Conservation (phyloP, 2,113 vertebrate genomes). For the Phrynosoma blainvillii region DNA sequence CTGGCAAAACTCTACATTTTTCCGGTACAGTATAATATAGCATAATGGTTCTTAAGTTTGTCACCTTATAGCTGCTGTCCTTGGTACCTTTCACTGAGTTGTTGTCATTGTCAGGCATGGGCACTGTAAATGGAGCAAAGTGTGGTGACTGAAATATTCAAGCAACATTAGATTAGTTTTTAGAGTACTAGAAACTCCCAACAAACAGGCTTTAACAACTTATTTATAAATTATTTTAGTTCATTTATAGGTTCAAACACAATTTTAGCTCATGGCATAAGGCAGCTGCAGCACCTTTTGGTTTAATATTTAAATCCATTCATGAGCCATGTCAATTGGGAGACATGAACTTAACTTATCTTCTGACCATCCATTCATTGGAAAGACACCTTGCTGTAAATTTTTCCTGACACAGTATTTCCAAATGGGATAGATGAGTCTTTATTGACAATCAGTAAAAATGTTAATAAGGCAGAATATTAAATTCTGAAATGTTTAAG, state of each 20-base stretch:
- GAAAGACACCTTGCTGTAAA: background rate
- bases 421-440: background rate
- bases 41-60: background rate
- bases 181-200: background rate
- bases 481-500: background rate
- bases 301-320: background rate
- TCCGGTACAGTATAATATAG: background rate
- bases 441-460: background rate
- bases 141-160: background rate
- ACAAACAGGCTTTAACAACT: background rate
- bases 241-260: background rate
- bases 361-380: background rate
- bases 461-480: background rate
- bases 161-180: background rate
- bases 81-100: background rate
- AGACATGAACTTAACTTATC: background rate
- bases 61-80: background rate
- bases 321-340: no score
- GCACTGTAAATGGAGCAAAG: background rate
- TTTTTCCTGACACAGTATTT: background rate
- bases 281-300: background rate
- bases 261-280: background rate
- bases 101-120: background rate
- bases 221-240: background rate
- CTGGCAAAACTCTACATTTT: no score